These are phyloP conservation scores for Myrmophylax atrothorax DNA, from an alignment of 2,113 vertebrate genomes.

Conservation along the genomic window DNA sequence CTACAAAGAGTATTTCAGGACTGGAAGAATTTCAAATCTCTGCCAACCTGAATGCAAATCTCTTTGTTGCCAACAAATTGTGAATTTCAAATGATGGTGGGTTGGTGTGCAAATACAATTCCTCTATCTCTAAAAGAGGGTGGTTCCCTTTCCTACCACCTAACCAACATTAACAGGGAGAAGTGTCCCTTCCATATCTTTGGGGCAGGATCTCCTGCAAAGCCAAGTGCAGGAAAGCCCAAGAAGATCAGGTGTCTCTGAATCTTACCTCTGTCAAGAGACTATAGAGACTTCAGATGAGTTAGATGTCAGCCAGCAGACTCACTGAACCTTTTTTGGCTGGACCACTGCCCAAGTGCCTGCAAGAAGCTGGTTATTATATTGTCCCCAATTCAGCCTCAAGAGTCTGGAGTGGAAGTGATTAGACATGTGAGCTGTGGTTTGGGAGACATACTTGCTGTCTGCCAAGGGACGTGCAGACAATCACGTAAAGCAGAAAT, in stretches of 20 bases:
- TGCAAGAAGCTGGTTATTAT: conserved; percentile 44
- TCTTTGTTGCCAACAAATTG: background rate
- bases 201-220: background rate
- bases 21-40: background rate
- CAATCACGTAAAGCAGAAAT: conserved; percentile 42
- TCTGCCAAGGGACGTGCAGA: conserved; percentile 61
- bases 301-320: background rate
- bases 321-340: background rate
- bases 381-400: background rate
- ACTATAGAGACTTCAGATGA: background rate
- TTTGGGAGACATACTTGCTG: background rate
- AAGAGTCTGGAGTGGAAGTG: conserved; percentile 30
- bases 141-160: background rate
- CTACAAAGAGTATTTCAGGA: background rate
- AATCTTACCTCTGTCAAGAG: background rate
- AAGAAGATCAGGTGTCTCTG: background rate
- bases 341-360: background rate
- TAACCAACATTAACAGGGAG: background rate
- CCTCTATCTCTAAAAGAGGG: background rate
- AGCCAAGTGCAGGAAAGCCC: background rate
- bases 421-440: conserved; percentile 15
- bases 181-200: background rate
- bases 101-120: background rate
- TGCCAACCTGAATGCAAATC: background rate
- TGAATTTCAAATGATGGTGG: background rate